Base-by-base conservation (phyloP, 2,797 vertebrate species). In the Microctenopoma steveboyesi region DNA sequence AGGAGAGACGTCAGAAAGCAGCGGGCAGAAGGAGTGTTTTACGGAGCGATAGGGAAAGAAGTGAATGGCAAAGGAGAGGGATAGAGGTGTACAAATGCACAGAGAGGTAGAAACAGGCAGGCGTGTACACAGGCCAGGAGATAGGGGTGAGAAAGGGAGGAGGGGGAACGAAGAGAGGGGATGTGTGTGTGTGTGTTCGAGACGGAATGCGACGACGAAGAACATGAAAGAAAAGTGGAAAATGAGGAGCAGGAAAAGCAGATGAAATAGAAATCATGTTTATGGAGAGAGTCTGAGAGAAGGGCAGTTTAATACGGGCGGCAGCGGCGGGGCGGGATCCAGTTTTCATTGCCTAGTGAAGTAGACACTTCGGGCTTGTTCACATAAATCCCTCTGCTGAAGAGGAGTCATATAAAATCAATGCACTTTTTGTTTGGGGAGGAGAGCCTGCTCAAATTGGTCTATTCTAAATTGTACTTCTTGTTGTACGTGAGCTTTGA, bases 21-120 rank as follows among this genome's bases (percentile, higher is more conserved):
- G 78, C 65, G 85, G 87, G 88, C 65, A 76, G 90, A 89, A 85
- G 86, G 83, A 89, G 88, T 88, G 89, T 91, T 93, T 93, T 91
- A 92, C 88, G 74, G 85, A 84, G 87, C 72, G 88, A 91, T 89
- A 89, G 91, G 81, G 85, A 80, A 76, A 82, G 84, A 89, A 84
- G 66, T 63, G 73, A 83, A 72, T n/a, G 47, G 77, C 62, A 69
- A 74, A 78, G 83, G 78, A 82, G 77, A 66, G 66, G 79, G 82
- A 90, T 80, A 81, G 84, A 91, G 73, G 84, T 73, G 79, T 81
- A 78, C 79, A 87, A 80, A 82, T 84, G 79, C 78, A 84, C 48
- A 72, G 77, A 77, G 81, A 67, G 69, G 80, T 69, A 74, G 47
- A 82, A 74, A 46, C 16, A 51, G 76, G 69, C 76, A 3, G 69